Base-by-base conservation (phyloP, 2,797 vertebrate genomes). In the Setipinna tenuifilis region DNA sequence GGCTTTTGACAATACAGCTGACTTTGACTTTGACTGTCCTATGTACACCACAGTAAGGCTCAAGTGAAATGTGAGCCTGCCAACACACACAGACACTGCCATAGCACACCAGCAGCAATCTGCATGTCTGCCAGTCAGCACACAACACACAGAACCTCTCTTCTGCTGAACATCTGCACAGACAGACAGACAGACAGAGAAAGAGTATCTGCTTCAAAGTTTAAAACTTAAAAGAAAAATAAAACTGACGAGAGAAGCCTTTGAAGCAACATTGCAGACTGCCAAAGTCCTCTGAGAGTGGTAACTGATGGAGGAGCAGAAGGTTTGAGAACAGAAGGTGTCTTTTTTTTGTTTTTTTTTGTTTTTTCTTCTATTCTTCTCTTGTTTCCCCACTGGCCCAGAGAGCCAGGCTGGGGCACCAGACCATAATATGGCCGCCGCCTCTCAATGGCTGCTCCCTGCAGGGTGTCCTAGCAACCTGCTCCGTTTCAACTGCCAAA, bases 401-500 rank as follows among this genome's bases (percentile, higher is more conserved):
- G 6, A 68, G 10, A 3, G 62, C 62, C 62, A 68, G 25, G 62
- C 23, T 28, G 23, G 25, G 23, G 62, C 62, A 68, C 28, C 68
- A 75, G 68, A 35, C 68, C 68, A 75, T 75, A 75, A 75, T 35
- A 75, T 75, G 5, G 28, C 68, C 68, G 31, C 19, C 35, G 28
- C 17, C 28, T 41, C 28, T 41, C 68, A 35, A 17, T 16, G 31
- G 28, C 68, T 75, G 31, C 31, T 75, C 6, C 12, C 28, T 35
- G 14, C 6, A 41, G 68, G 16, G 25, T 75, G 31, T 75, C 68
- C 31, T 75, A 35, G 68, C 28, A 75, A 75, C 68, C 68, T 75
- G 68, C 12, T 41, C 16, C 68, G 5, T 35, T 35, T 41, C 11
- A 75, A 28, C 16, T 41, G 28, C 31, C 68, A 35, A 75, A 71